Evolutionary conservation across 1,140 invertebrate species (phyloP), one percentile per base, ranked within the genome.

Genomic region (Drosophila varians): DNA sequence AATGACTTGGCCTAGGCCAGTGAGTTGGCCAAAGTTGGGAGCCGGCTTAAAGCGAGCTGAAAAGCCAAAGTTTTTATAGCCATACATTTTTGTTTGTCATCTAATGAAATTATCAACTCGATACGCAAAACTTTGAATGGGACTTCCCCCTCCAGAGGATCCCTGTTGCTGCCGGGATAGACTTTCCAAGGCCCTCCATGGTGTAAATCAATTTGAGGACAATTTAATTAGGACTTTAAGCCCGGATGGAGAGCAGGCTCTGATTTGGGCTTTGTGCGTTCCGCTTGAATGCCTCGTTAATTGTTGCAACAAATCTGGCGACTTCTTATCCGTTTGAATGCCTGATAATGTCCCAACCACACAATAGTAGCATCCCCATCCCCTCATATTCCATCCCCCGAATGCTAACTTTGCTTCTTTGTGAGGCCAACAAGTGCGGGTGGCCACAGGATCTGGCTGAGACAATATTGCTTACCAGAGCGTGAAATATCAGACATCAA

Each of bases 21-120:
- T 74, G 76, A 78, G 48, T 71, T 53, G 68, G 76, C 71, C 57
- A 53, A 61, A 72, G 56, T 66, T 77, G 40, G 23, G n/a, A 38
- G 7, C 47, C 26, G 45, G 36, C 55, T 68, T 40, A 46, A 73
- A 77, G 48, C 28, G 19, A 16, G 36, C 26, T 26, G 38, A 12
- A 7, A 14, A 38, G 36, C 25, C 16, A 36, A 71, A 64, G 47
- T 42, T 42, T 6, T 7, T 42, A 42, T 19, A 16, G 43, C 36
- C 56, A 53, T 60, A 38, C 57, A 75, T 42, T 86, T 84, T 86
- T 79, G 75, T 84, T 79, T 79, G 66, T 51, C 80, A 69, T 64
- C 61, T 73, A 84, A 84, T 76, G 45, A 64, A 86, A 76, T 84
- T 84, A 84, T 86, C 82, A 84, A 84, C 72, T 84, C 71, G 75